phyloP scores from a whole-genome alignment of 1,140 invertebrate species.

The Drosophila nikananu region DNA sequence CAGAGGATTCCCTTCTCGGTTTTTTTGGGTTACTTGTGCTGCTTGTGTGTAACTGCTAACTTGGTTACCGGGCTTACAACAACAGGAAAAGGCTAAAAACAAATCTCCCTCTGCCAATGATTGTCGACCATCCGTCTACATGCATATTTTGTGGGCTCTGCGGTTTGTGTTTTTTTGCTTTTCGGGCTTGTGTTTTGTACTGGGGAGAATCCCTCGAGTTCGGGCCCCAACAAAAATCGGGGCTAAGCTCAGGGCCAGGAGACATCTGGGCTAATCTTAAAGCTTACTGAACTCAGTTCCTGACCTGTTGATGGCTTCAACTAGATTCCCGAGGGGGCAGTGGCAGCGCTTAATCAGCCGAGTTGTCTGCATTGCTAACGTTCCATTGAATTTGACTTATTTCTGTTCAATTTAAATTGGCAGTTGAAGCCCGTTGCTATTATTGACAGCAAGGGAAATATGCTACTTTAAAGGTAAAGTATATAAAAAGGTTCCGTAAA shows the following conservation, averaged over 20 bases:
- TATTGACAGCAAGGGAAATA: slow-evolving; percentile 11
- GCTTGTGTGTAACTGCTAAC: slow-evolving; percentile 24
- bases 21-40: slow-evolving; percentile 8
- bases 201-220: neutral
- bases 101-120: slow-evolving; percentile 52
- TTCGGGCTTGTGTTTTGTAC: too few relatives aligned
- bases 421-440: slow-evolving; percentile 16
- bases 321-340: slow-evolving; percentile 21
- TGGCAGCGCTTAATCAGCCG: slow-evolving; percentile 37
- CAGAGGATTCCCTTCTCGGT: slow-evolving; percentile 30
- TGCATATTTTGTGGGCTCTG: slow-evolving; percentile 64
- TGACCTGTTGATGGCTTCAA: slow-evolving; percentile 53
- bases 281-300: slow-evolving; percentile 30
- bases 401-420: slow-evolving; percentile 24
- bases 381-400: slow-evolving; percentile 43
- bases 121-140: slow-evolving; percentile 31
- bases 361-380: slow-evolving; percentile 45
- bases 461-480: neutral
- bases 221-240: neutral
- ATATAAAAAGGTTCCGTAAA: neutral
- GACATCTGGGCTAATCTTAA: slow-evolving; percentile 48
- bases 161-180: slow-evolving; percentile 10
- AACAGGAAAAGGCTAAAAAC: slow-evolving; percentile 42
- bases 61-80: slow-evolving; percentile 22
- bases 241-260: slow-evolving; percentile 12